Evolutionary conservation across 2,888 invertebrate species (phyloP), one percentile per base, ranked within the genome.

Genomic region (Mythimna loreyi): DNA sequence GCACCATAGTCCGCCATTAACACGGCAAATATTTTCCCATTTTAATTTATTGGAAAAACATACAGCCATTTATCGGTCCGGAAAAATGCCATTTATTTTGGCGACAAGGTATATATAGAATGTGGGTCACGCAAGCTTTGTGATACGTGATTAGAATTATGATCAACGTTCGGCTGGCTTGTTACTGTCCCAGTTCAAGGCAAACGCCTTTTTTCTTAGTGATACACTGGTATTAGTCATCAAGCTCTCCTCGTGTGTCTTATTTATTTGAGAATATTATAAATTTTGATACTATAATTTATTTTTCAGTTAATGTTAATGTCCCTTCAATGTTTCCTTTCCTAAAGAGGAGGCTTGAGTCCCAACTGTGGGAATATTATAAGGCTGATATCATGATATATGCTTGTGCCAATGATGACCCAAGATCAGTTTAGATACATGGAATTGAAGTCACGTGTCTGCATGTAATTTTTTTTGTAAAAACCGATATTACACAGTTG

Each of bases 21-120:
- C 76, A 78, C 69, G 74, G 82, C 85, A 89, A 91, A 90, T 86
- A 90, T 88, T 86, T 86, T 83, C 76, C 69, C 33, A 64, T 78
- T 78, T 74, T 85, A 87, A 89, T 90, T 87, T 86, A 84, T 86
- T 75, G 65, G 59, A 66, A 74, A 64, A 53, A 50, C 62, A 56
- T 52, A 70, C 47, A 55, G 62, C 30, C 50, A 50, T 58, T 62
- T 65, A 75, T 61, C 55, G 64, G 49, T 5, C n/a, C 36, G 50
- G 61, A 70, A 78, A 80, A 65, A 75, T 56, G 52, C 9, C 33
- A 45, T 75, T 57, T 56, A 67, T 75, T 74, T 53, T 53, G 58
- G 66, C 49, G 66, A 49, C 47, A 53, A 53, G 21, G 47, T 65
- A 74, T 79, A 58, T 74, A 80, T 59, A 74, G 67, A 59, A 74